Conservation (phyloP, 2,113 vertebrate species). For the Leucosticte australis region DNA sequence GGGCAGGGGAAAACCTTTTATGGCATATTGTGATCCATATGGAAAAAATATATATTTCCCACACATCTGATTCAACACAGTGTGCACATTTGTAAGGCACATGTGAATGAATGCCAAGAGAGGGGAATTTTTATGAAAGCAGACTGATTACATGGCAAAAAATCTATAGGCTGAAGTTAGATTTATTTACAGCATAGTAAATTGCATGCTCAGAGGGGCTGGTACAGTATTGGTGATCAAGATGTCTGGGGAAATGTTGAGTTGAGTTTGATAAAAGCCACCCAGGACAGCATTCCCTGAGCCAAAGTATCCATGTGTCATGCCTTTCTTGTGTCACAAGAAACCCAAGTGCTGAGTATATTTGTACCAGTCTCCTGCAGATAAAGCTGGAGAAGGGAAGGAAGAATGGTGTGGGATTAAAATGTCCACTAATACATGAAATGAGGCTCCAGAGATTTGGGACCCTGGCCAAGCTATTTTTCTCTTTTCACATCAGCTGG, state of each 20-base stretch:
- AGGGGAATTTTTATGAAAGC: constrained; percentile 63
- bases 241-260: background rate
- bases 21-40: constrained; percentile 65
- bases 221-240: background rate
- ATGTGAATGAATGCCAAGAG: constrained; percentile 58
- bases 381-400: background rate
- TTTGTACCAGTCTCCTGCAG: background rate
- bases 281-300: accelerated
- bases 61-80: constrained; percentile 23
- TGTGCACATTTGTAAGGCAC: constrained; percentile 62
- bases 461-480: background rate
- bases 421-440: background rate
- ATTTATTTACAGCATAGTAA: constrained; percentile 57
- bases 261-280: background rate
- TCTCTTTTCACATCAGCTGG: background rate
- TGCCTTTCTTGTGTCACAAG: background rate
- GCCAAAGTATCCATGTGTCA: background rate
- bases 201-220: constrained; percentile 18
- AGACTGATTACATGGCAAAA: constrained; percentile 67
- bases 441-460: background rate
- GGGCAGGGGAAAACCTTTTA: constrained; percentile 46
- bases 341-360: background rate
- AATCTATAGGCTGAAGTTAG: constrained; percentile 36
- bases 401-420: background rate
- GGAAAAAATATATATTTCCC: constrained; percentile 74